A percentile compares a stretch with the other conserved stretches of the same genome.
These are phyloP conservation scores for Seriola quinqueradiata DNA, from an alignment of 2,113 vertebrate genomes.

Conservation along the genomic window DNA sequence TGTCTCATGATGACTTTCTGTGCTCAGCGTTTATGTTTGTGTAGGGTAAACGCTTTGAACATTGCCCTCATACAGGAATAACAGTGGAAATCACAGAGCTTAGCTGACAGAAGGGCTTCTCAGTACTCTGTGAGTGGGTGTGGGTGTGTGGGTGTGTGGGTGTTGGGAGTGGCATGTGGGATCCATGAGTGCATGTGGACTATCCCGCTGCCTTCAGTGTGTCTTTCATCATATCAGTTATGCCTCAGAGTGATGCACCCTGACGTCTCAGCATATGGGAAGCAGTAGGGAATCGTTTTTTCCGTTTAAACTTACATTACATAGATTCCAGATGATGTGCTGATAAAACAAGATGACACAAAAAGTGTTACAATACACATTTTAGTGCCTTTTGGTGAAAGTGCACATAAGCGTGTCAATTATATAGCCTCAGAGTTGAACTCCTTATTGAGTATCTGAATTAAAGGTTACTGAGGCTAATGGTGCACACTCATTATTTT, in stretches of 20 bases:
- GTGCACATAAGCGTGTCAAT: not conserved
- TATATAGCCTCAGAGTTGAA: not conserved
- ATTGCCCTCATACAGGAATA: slow-evolving; percentile 1
- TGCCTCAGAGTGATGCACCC: slow-evolving; percentile 23
- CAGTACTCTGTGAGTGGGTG: slow-evolving; percentile 48
- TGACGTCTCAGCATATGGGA: slow-evolving; percentile 41
- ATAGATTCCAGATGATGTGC: slow-evolving; percentile 12
- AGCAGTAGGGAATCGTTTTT: slow-evolving; percentile 12
- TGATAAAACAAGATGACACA: slow-evolving; percentile 24
- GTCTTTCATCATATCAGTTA: slow-evolving; percentile 21
- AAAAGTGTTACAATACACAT: not conserved
- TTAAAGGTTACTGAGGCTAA: slow-evolving; percentile 2
- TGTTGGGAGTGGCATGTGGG: slow-evolving; percentile 48
- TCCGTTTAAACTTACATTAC: slow-evolving; percentile 6
- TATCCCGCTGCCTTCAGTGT: slow-evolving; percentile 25
- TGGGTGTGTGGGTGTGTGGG: slow-evolving; percentile 23
- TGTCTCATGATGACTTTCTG: rapidly evolving
- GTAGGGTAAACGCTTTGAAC: slow-evolving; percentile 30
- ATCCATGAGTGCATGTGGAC: slow-evolving; percentile 35
- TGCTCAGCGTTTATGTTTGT: slow-evolving; percentile 2
- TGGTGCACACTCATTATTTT: not conserved
- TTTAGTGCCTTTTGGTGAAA: slow-evolving; percentile 34
- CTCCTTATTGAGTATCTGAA: slow-evolving; percentile 23
- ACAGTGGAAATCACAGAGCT: slow-evolving; percentile 32
- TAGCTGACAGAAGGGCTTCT: slow-evolving; percentile 60